Evolutionary conservation across 2,888 invertebrate species (phyloP).

Genomic region (Frankliniella intonsa): DNA sequence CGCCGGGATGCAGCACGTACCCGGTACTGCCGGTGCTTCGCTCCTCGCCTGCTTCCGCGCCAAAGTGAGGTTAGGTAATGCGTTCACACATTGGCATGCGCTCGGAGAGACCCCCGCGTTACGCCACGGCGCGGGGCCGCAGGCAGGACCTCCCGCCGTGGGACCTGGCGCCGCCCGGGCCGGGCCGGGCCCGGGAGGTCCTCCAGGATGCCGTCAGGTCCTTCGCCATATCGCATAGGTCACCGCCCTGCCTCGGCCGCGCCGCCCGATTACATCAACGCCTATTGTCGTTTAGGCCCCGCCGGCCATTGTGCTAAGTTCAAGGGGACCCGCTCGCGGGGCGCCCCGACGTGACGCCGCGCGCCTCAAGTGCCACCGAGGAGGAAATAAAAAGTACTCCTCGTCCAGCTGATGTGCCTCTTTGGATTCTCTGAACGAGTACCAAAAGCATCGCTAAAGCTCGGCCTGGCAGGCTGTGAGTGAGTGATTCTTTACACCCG

Average conservation of each 20-base stretch:
- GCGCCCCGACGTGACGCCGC: no score
- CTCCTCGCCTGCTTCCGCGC: not conserved
- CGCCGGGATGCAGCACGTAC: no score
- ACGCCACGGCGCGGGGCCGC: no score
- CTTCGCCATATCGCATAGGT: not conserved
- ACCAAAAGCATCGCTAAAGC: no score
- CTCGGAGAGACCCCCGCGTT: not conserved
- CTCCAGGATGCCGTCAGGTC: not conserved
- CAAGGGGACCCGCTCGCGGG: no score
- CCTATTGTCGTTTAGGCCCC: not conserved
- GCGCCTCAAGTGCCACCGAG: no score
- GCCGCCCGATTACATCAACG: not conserved
- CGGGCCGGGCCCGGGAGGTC: not conserved
- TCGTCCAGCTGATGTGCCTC: no score
- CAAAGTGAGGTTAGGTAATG: not conserved
- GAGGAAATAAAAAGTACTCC: no score
- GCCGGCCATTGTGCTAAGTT: not conserved
- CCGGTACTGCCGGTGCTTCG: no score
- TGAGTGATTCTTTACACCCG: no score
- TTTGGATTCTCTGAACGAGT: no score
- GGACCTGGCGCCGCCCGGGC: not conserved
- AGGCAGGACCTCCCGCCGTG: not conserved
- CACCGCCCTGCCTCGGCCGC: not conserved
- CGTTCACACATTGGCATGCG: not conserved
- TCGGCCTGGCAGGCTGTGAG: no score